Evolutionary conservation across 2,797 vertebrate genomes (phyloP).

Genomic region (Mallotus villosus): DNA sequence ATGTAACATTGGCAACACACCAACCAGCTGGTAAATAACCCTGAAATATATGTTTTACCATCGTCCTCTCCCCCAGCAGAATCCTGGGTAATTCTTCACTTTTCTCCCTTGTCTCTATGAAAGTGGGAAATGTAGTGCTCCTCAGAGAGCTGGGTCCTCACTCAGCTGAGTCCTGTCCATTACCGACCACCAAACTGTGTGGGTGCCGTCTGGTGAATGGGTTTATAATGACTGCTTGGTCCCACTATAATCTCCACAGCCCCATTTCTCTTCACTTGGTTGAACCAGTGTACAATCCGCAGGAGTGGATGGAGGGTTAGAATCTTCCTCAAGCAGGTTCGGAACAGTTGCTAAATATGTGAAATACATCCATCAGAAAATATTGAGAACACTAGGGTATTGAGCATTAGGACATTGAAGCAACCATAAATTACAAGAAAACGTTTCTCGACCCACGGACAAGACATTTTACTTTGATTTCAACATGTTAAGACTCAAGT

Average conservation of each 20-base stretch:
- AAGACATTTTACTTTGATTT: no score
- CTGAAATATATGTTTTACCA: not conserved
- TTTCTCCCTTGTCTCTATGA: constrained; percentile 46
- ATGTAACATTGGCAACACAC: not conserved
- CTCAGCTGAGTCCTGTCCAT: constrained; percentile 62
- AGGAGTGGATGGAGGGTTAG: not conserved
- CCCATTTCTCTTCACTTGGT: constrained; percentile 58
- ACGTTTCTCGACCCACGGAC: no score
- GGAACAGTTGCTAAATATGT: not conserved
- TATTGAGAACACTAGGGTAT: no score
- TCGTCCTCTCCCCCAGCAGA: constrained; percentile 29
- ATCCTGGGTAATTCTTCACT: constrained; percentile 55
- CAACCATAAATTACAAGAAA: no score
- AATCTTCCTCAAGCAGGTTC: not conserved
- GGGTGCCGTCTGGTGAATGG: constrained; percentile 63
- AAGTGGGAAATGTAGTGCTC: constrained; percentile 55
- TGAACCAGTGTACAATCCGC: constrained; percentile 19
- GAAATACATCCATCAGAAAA: no score
- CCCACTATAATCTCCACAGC: constrained; percentile 50
- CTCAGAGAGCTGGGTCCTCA: constrained; percentile 49
- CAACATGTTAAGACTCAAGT: no score
- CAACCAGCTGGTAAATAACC: not conserved
- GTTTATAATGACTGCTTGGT: constrained; percentile 68
- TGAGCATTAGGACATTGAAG: no score
- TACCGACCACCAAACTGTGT: constrained; percentile 49